Conservation (phyloP, 2,888 invertebrate species). For the Theretra japonica region DNA sequence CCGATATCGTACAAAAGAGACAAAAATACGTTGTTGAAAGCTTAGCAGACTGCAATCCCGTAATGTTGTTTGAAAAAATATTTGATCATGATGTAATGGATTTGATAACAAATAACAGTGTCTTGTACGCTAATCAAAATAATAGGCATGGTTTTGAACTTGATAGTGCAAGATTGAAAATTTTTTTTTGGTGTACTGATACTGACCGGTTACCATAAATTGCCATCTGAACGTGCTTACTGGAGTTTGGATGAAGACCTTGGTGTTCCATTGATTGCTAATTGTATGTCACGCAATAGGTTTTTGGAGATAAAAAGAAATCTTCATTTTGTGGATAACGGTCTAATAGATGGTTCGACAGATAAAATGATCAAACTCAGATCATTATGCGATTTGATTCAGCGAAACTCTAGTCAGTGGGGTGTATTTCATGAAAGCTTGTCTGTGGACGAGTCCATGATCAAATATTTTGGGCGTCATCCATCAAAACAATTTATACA, state of each 20-base stretch:
- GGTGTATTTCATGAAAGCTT: constrained; percentile 34
- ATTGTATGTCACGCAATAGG: constrained; percentile 44
- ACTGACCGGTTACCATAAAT: constrained; percentile 50
- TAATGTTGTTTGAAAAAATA: constrained; percentile 39
- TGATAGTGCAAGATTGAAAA: constrained; percentile 36
- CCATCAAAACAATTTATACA: constrained; percentile 38
- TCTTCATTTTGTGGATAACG: constrained; percentile 39
- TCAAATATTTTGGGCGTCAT: constrained; percentile 40
- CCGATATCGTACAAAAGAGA: constrained; percentile 38
- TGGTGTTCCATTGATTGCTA: constrained; percentile 42
- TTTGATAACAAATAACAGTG: constrained; percentile 39
- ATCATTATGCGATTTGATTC: constrained; percentile 34
- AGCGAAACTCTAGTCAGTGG: constrained; percentile 31
- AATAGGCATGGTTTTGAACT: constrained; percentile 39
- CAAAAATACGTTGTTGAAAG: constrained; percentile 39
- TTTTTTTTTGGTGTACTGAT: constrained; percentile 39
- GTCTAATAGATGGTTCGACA: constrained; percentile 33
- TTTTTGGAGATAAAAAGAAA: constrained; percentile 41
- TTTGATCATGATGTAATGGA: constrained; percentile 38
- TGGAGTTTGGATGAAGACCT: constrained; percentile 52
- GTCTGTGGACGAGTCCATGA: constrained; percentile 39
- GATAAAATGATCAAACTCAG: constrained; percentile 41
- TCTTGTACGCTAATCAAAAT: constrained; percentile 39
- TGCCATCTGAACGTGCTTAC: constrained; percentile 49
- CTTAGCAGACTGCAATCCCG: constrained; percentile 40